Percentiles rank a stretch among this genome's conserved stretches.
phyloP scores from a whole-genome alignment of 1,140 invertebrate species.

The Trissolcus basalis region DNA sequence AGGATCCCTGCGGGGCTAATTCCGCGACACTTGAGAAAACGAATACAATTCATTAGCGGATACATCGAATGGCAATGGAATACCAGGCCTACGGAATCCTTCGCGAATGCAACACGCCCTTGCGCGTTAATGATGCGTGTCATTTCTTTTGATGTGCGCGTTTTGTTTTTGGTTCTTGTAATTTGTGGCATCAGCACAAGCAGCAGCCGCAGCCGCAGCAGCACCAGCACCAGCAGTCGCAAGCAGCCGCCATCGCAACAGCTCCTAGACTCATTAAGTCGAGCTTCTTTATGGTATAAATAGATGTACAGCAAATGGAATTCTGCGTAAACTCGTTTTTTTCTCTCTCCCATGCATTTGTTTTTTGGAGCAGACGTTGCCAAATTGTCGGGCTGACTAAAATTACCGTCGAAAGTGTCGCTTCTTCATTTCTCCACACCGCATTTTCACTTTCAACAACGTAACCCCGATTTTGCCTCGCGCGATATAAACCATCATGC shows the following conservation, averaged over 20 bases:
- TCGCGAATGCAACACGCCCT: slow-evolving; percentile 44
- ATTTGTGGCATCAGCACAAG: slow-evolving; percentile 55
- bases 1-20: slow-evolving; percentile 15
- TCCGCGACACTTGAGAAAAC: slow-evolving; percentile 12
- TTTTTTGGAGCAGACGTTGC: slow-evolving; percentile 68
- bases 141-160: slow-evolving; percentile 44
- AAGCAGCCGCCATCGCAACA: slow-evolving; percentile 62
- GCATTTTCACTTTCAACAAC: slow-evolving; percentile 48
- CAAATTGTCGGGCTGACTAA: slow-evolving; percentile 73
- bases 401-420: slow-evolving; percentile 70
- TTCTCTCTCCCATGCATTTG: slow-evolving; percentile 44
- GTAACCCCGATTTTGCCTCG: slow-evolving; percentile 39
- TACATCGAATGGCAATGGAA: slow-evolving; percentile 46
- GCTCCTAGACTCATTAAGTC: slow-evolving; percentile 74
- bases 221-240: too few relatives aligned
- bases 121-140: slow-evolving; percentile 51
- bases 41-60: slow-evolving; percentile 40
- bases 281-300: slow-evolving; percentile 73
- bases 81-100: slow-evolving; percentile 33
- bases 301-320: slow-evolving; percentile 69
- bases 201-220: too few relatives aligned
- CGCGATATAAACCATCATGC: slow-evolving; percentile 2
- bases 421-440: slow-evolving; percentile 53
- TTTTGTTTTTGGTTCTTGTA: slow-evolving; percentile 46
- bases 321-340: slow-evolving; percentile 62